Evolutionary conservation across 2,797 vertebrate genomes (phyloP).

Genomic region (Fratercula arctica): DNA sequence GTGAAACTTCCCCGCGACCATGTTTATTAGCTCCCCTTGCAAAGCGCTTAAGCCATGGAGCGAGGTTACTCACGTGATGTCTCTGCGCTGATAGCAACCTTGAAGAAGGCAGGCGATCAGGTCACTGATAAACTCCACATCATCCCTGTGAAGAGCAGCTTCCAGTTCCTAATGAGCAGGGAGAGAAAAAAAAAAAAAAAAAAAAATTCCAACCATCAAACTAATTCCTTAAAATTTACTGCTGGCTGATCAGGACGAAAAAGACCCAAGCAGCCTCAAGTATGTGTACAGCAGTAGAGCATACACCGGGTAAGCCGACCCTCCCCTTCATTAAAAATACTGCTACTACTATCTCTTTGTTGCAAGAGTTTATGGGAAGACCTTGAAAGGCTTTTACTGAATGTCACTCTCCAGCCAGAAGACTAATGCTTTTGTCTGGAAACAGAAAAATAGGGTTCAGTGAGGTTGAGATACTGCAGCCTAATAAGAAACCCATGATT

Average conservation of each 20-base stretch:
- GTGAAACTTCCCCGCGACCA: neutral
- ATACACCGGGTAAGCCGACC: neutral
- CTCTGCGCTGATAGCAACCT: slow-evolving; percentile 96
- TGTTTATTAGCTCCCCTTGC: slow-evolving; percentile 36
- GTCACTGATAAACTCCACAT: slow-evolving; percentile 91
- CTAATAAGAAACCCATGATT: neutral
- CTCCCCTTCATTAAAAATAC: slow-evolving; percentile 7
- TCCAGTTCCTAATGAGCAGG: slow-evolving; percentile 88
- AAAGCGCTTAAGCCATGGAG: neutral
- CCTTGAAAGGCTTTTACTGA: slow-evolving; percentile 48
- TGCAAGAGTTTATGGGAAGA: slow-evolving; percentile 23
- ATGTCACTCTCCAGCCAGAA: slow-evolving; percentile 15
- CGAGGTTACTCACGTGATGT: slow-evolving; percentile 91
- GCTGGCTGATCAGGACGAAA: neutral
- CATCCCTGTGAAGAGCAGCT: slow-evolving; percentile 90
- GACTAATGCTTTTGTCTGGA: slow-evolving; percentile 40
- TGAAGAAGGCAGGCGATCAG: slow-evolving; percentile 93
- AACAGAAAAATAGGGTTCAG: slow-evolving; percentile 15
- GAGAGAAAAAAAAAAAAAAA: neutral
- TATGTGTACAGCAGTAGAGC: neutral
- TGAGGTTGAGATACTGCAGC: neutral
- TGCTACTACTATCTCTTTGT: neutral
- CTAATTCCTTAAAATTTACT: neutral
- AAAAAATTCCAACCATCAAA: neutral
- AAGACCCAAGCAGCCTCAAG: neutral